Evolutionary conservation across 1,140 invertebrate species (phyloP).

Genomic region (Neotoxoptera formosana): DNA sequence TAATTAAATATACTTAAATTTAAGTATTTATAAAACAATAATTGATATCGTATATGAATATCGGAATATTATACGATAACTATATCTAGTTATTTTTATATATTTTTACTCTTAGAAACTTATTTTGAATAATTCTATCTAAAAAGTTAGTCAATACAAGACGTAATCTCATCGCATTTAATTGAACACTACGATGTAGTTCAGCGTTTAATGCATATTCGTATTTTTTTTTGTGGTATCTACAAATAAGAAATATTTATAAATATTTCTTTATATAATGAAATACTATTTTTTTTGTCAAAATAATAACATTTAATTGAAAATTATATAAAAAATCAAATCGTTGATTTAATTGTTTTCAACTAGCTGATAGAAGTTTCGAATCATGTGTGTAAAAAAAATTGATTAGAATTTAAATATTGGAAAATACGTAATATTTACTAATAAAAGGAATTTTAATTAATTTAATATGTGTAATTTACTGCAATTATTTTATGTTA

Average conservation of each 20-base stretch:
- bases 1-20: not conserved
- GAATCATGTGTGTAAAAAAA: not conserved
- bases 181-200: not conserved
- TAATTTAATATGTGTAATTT: not conserved
- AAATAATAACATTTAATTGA: not conserved
- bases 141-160: not conserved
- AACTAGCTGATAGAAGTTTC: not conserved
- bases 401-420: not conserved
- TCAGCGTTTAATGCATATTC: not conserved
- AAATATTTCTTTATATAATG: no score
- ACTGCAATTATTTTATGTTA: not conserved
- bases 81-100: not conserved
- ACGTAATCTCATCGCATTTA: not conserved
- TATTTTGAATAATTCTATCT: not conserved
- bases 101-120: not conserved
- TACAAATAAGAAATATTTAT: no score
- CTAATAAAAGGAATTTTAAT: not conserved
- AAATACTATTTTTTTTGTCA: not conserved
- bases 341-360: not conserved
- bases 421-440: not conserved
- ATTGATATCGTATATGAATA: not conserved
- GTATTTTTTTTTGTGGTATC: not conserved
- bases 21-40: not conserved
- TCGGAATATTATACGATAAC: no score
- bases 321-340: not conserved